phyloP scores from a whole-genome alignment of 2,888 invertebrate species.

The Acanthococcus lagerstroemiae region DNA sequence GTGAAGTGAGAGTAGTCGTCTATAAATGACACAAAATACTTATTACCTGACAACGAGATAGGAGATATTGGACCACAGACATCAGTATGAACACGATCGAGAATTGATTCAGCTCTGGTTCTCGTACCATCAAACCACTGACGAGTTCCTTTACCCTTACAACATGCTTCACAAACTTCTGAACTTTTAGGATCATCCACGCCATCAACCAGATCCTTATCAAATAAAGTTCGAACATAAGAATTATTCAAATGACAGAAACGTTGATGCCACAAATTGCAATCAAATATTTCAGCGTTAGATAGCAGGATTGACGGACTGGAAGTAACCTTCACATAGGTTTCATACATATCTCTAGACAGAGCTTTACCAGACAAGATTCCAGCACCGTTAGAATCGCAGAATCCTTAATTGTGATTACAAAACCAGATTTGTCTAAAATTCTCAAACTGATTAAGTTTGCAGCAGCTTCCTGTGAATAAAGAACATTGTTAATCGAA shows the following conservation, averaged over 20 bases:
- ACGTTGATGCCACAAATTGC: slow-evolving; percentile 33
- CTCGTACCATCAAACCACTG: slow-evolving; percentile 11
- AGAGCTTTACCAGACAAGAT: neutral
- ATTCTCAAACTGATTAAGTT: neutral
- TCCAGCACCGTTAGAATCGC: neutral
- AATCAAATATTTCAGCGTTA: neutral
- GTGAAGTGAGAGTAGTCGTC: slow-evolving; percentile 33
- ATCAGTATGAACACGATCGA: slow-evolving; percentile 36
- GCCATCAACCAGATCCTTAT: slow-evolving; percentile 19
- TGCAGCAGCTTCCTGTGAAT: neutral
- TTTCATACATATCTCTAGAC: slow-evolving; percentile 1
- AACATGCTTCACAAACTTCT: slow-evolving; percentile 33
- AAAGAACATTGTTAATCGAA: slow-evolving; percentile 1
- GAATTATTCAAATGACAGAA: slow-evolving; percentile 33
- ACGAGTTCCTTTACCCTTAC: slow-evolving; percentile 34
- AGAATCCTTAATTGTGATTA: neutral
- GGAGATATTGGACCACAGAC: slow-evolving; percentile 37
- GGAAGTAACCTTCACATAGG: neutral
- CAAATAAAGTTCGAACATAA: slow-evolving; percentile 28
- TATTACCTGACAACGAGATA: slow-evolving; percentile 32
- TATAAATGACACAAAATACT: slow-evolving; percentile 36
- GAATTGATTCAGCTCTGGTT: slow-evolving; percentile 25
- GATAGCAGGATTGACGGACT: neutral
- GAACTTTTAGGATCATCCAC: slow-evolving; percentile 7
- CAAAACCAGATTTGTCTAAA: neutral